Conservation (phyloP, 2,888 invertebrate species). For the Troides oblongomaculatus region DNA sequence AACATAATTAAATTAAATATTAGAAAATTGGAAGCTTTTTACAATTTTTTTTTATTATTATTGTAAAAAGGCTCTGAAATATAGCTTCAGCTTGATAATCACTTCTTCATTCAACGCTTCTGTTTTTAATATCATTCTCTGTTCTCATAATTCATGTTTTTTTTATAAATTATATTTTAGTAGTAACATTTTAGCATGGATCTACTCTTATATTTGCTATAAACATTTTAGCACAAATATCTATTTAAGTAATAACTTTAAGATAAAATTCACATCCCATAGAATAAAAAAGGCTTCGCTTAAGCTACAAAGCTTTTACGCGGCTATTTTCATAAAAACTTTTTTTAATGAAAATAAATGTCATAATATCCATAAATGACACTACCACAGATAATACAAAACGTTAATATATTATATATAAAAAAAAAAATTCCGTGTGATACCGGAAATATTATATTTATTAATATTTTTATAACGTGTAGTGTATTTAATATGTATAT, state of each 20-base stretch:
- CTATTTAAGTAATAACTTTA: constrained; percentile 22
- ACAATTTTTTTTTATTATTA: constrained; percentile 29
- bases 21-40: constrained; percentile 32
- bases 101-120: constrained; percentile 31
- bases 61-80: constrained; percentile 41
- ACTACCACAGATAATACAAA: constrained; percentile 40
- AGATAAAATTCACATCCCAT: constrained; percentile 34
- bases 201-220: constrained; percentile 37
- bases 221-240: constrained; percentile 41
- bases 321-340: constrained; percentile 43
- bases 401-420: constrained; percentile 11
- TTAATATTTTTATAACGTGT: constrained; percentile 34
- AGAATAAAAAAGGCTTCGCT: constrained; percentile 55
- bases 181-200: constrained; percentile 40
- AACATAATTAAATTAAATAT: constrained; percentile 18
- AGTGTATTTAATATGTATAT: constrained; percentile 26
- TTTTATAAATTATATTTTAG: constrained; percentile 34
- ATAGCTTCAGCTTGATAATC: constrained; percentile 33
- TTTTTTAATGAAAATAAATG: constrained; percentile 37
- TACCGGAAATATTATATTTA: constrained; percentile 49
- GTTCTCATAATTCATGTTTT: constrained; percentile 50
- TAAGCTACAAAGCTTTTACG: constrained; percentile 67
- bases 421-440: constrained; percentile 53
- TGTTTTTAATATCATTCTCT: constrained; percentile 38
- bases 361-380: constrained; percentile 38